Conservation (phyloP, 2,797 vertebrate species). For the Lepilemur ruficaudatus region DNA sequence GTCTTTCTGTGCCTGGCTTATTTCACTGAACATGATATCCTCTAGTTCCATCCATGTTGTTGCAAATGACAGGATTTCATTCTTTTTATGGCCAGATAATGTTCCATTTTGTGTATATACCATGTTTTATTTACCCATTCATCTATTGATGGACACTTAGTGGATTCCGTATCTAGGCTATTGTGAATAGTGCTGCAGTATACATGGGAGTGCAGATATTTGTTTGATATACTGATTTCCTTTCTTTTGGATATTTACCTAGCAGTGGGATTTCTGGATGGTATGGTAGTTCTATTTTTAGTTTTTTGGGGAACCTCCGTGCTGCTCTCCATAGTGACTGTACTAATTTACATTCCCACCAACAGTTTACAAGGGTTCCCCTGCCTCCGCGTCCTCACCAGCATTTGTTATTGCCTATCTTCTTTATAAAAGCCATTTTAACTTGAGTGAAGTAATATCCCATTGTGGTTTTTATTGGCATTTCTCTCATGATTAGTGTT, state of each 20-base stretch:
- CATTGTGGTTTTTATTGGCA: neutral
- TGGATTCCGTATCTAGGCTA: neutral
- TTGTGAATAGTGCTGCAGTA: neutral
- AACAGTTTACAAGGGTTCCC: neutral
- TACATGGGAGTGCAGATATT: neutral
- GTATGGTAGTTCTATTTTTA: neutral
- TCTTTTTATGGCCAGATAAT: neutral
- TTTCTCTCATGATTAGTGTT: neutral
- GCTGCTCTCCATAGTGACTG: neutral
- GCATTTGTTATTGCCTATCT: neutral
- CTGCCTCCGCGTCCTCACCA: neutral
- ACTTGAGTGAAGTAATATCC: neutral
- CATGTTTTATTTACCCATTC: neutral
- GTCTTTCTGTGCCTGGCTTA: neutral
- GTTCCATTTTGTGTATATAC: neutral
- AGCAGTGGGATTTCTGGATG: neutral
- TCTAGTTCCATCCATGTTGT: neutral
- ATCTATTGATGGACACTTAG: neutral
- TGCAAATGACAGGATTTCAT: neutral
- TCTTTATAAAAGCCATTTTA: neutral
- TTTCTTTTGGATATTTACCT: neutral
- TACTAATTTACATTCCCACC: neutral
- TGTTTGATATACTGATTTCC: neutral
- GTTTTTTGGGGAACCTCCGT: neutral
- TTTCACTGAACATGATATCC: neutral